phyloP scores from a whole-genome alignment of 2,888 invertebrate species.

The Conistra vaccinii region DNA sequence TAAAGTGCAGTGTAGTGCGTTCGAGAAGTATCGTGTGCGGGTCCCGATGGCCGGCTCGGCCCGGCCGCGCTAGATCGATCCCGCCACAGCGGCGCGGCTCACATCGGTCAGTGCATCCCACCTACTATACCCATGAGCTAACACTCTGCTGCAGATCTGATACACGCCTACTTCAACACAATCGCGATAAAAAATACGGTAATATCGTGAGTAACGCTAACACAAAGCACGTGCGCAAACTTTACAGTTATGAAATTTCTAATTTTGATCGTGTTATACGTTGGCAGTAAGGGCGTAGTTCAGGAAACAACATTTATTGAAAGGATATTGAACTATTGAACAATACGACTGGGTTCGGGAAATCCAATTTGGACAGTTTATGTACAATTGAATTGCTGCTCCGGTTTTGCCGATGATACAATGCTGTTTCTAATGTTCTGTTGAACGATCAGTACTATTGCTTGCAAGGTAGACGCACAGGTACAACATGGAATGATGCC shows the following conservation, averaged over 20 bases:
- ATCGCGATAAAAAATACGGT: slow-evolving; percentile 61
- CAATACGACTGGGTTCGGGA: slow-evolving; percentile 25
- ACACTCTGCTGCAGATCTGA: slow-evolving; percentile 49
- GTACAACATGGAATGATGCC: slow-evolving; percentile 71
- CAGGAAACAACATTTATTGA: slow-evolving; percentile 52
- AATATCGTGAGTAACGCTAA: slow-evolving; percentile 47
- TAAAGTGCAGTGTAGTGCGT: slow-evolving; percentile 76
- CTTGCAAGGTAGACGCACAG: slow-evolving; percentile 51
- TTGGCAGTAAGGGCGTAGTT: slow-evolving; percentile 39
- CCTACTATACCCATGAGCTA: slow-evolving; percentile 60
- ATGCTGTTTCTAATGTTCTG: slow-evolving; percentile 24
- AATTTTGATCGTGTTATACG: slow-evolving; percentile 56
- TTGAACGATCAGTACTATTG: slow-evolving; percentile 23
- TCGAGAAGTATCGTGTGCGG: slow-evolving; percentile 63
- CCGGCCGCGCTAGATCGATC: slow-evolving; percentile 86
- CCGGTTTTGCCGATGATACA: slow-evolving; percentile 22
- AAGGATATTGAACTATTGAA: slow-evolving; percentile 63
- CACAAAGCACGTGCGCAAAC: slow-evolving; percentile 44
- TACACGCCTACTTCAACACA: slow-evolving; percentile 38
- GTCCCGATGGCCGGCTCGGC: slow-evolving; percentile 77
- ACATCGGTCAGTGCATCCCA: slow-evolving; percentile 79
- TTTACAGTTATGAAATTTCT: slow-evolving; percentile 59
- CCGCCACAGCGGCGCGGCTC: slow-evolving; percentile 78
- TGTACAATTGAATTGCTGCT: slow-evolving; percentile 32
- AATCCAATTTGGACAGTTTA: slow-evolving; percentile 46